Percentiles rank a stretch among this genome's conserved stretches.
phyloP scores from a whole-genome alignment of 2,888 invertebrate species.

The Prosapia bicincta region DNA sequence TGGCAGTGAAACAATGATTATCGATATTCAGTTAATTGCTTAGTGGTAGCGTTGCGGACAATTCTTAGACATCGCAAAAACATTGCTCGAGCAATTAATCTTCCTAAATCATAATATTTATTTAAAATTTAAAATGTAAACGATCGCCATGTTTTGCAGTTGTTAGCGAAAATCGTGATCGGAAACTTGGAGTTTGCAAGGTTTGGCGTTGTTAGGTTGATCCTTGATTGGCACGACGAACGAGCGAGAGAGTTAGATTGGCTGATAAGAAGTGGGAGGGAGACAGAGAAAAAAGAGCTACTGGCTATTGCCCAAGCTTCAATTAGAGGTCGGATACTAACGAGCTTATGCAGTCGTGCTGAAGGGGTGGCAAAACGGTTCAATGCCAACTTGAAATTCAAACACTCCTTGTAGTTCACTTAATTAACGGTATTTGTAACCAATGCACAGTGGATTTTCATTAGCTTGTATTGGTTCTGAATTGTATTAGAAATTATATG shows the following conservation, averaged over 20 bases:
- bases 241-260: constrained; percentile 2
- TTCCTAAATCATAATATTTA: no score
- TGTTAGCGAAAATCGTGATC: background rate
- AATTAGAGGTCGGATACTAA: background rate
- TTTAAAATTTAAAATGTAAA: no score
- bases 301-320: constrained; percentile 5
- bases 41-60: no score
- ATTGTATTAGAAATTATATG: no score
- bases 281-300: constrained; percentile 7
- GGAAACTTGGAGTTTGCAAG: background rate
- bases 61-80: no score
- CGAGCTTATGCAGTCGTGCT: background rate
- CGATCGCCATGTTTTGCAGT: background rate
- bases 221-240: background rate
- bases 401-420: background rate
- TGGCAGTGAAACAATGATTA: no score
- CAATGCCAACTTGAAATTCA: background rate
- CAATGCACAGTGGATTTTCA: background rate
- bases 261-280: background rate
- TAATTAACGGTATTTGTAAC: background rate
- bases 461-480: no score
- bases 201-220: background rate
- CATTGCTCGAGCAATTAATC: no score
- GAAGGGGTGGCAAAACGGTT: background rate
- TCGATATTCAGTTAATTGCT: no score